Evolutionary conservation across 2,113 vertebrate species (phyloP).

Genomic region (Platycercus adscitus): DNA sequence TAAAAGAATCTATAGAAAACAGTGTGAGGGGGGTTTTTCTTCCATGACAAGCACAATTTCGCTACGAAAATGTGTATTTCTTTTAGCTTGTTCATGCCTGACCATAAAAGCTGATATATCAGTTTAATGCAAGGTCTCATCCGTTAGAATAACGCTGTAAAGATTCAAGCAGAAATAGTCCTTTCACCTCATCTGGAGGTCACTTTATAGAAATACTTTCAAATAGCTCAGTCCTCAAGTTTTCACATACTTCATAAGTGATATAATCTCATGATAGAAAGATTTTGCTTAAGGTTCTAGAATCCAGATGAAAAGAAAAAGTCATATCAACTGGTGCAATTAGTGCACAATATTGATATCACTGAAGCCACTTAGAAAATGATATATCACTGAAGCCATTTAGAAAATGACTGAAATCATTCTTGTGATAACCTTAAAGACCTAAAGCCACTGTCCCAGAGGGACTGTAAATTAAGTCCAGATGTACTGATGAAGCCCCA

Average conservation of each 20-base stretch:
- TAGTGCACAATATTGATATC: background rate
- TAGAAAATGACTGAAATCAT: background rate
- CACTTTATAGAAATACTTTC: background rate
- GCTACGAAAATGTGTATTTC: slow-evolving; percentile 6
- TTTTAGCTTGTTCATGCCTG: slow-evolving; percentile 9
- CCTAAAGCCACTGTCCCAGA: background rate
- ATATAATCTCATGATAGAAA: background rate
- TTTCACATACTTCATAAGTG: background rate
- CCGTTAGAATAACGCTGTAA: background rate
- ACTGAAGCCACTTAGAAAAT: background rate
- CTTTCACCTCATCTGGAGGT: background rate
- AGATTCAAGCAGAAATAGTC: background rate
- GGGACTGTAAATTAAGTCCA: background rate
- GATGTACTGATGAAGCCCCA: background rate
- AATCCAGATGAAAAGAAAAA: background rate
- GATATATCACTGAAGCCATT: background rate
- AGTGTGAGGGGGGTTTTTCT: background rate
- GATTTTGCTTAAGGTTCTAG: background rate
- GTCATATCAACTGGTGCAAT: background rate
- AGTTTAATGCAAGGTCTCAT: slow-evolving; percentile 18
- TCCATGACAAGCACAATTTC: slow-evolving; percentile 19
- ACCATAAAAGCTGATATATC: background rate
- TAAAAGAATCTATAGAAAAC: background rate
- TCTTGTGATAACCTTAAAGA: background rate
- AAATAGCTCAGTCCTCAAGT: background rate